Conservation (phyloP, 2,797 vertebrate genomes). For the Numenius phaeopus region DNA sequence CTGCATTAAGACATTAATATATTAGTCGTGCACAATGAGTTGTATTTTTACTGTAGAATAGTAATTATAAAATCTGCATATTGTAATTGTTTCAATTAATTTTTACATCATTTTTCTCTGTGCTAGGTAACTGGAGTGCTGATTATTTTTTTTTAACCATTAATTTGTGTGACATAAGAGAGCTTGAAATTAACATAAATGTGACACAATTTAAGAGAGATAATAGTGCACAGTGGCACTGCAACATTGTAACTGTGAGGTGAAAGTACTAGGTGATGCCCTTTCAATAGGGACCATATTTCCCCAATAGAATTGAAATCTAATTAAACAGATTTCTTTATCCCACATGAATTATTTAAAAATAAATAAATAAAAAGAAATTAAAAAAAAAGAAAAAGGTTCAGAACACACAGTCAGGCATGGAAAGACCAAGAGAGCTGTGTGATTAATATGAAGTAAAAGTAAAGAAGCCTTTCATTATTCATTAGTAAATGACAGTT, state of each 20-base stretch:
- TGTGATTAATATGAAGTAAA: constrained; percentile 79
- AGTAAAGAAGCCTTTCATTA: constrained; percentile 76
- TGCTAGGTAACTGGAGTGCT: background rate
- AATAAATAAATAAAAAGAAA: background rate
- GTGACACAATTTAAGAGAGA: background rate
- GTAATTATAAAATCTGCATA: background rate
- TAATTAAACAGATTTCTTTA: constrained; percentile 69
- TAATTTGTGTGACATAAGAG: constrained; percentile 6
- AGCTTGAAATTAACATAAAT: background rate
- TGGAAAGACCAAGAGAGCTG: constrained; percentile 46
- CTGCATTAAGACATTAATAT: background rate
- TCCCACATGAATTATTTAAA: background rate
- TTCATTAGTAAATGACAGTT: constrained; percentile 74
- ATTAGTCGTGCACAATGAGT: background rate
- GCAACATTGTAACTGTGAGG: background rate
- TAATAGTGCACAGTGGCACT: background rate
- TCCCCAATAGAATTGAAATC: constrained; percentile 27
- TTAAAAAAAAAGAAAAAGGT: background rate
- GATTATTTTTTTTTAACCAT: constrained; percentile 10
- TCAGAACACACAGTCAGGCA: constrained; percentile 33
- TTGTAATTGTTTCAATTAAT: background rate
- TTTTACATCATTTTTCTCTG: background rate
- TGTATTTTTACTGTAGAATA: constrained; percentile 57
- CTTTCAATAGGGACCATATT: constrained; percentile 31
- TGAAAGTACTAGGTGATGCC: constrained; percentile 10